Evolutionary conservation across 2,113 vertebrate genomes (phyloP).

Genomic region (Alectura lathami): DNA sequence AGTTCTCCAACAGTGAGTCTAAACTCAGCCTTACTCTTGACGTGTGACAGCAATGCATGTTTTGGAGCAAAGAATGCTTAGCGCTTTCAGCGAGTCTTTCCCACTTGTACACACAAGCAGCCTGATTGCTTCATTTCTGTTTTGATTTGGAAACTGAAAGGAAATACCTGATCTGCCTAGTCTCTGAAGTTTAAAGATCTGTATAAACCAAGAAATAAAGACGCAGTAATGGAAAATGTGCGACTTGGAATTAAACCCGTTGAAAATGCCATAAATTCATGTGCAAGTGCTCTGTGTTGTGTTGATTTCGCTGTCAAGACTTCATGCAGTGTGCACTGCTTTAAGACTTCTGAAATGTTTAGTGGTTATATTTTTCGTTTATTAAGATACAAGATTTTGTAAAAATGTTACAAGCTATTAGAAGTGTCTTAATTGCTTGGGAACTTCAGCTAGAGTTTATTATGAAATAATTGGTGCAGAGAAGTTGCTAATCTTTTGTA

Average conservation of each 20-base stretch:
- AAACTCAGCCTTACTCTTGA: background rate
- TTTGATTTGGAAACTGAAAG: background rate
- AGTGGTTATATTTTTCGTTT: fast-evolving
- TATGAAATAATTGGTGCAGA: background rate
- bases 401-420: background rate
- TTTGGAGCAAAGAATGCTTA: background rate
- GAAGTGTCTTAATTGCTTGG: background rate
- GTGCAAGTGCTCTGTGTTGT: background rate
- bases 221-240: background rate
- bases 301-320: background rate
- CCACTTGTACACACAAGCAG: background rate
- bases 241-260: background rate
- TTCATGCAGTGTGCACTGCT: background rate
- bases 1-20: background rate
- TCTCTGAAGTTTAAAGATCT: background rate
- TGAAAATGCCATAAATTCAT: background rate
- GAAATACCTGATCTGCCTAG: background rate
- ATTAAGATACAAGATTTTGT: background rate
- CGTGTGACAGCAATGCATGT: background rate
- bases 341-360: background rate
- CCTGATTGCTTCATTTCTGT: background rate
- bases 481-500: background rate
- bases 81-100: background rate
- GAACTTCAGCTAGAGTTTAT: background rate
- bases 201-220: background rate